Evolutionary conservation across 2,113 vertebrate species (phyloP).

Genomic region (Mormoops blainvillei): DNA sequence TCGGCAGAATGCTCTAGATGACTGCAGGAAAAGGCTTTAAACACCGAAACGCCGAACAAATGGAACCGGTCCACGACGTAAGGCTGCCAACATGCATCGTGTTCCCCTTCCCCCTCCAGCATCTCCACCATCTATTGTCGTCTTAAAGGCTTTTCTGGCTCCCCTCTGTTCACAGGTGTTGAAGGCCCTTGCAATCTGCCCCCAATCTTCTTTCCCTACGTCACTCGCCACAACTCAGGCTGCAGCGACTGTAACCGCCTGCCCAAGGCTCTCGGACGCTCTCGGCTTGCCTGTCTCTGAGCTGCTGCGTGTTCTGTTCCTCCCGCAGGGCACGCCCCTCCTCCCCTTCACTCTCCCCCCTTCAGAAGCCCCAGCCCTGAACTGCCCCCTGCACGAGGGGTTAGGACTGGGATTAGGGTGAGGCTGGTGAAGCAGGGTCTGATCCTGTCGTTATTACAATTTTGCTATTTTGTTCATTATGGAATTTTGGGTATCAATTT

Average conservation of each 20-base stretch:
- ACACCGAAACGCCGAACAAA: not conserved
- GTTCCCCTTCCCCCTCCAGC: not conserved
- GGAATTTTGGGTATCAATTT: not conserved
- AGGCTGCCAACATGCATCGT: accelerated
- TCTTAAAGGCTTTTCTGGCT: not conserved
- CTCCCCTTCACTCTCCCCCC: too few relatives aligned
- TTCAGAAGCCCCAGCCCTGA: not conserved
- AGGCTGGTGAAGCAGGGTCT: not conserved
- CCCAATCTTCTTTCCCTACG: not conserved
- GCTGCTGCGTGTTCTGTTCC: not conserved
- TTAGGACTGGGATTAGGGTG: not conserved
- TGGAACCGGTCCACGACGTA: not conserved
- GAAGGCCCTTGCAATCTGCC: not conserved
- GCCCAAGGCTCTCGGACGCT: not conserved
- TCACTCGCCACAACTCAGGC: not conserved
- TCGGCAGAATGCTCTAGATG: not conserved
- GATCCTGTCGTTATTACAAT: not conserved
- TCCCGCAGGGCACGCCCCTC: not conserved
- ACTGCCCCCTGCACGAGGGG: not conserved
- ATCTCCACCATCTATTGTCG: not conserved
- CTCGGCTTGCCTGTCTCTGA: not conserved
- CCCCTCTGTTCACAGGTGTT: not conserved
- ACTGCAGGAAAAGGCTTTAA: not conserved
- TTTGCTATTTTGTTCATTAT: not conserved
- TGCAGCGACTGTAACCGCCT: accelerated